Conservation (phyloP, 2,888 invertebrate species). For the Watsonalla cultraria region DNA sequence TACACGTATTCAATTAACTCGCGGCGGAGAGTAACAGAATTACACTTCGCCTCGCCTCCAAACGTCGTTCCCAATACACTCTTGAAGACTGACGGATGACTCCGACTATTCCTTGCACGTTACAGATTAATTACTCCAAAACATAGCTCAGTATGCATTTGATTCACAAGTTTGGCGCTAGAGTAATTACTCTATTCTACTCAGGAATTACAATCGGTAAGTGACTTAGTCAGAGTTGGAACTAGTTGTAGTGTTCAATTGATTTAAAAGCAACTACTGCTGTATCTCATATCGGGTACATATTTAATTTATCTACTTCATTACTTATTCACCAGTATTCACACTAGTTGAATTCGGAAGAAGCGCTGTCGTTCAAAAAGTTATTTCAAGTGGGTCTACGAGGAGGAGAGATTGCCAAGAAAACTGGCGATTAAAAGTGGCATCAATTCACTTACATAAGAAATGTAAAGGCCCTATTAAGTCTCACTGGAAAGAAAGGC, state of each 20-base stretch:
- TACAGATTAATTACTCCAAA: slow-evolving; percentile 39
- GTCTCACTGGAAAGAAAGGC: too few relatives aligned
- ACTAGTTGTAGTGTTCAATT: not conserved
- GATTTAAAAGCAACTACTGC: not conserved
- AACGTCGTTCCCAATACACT: slow-evolving; percentile 29
- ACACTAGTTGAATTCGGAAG: too few relatives aligned
- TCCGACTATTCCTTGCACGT: slow-evolving; percentile 31
- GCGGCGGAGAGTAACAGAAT: slow-evolving; percentile 39
- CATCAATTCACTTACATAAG: too few relatives aligned
- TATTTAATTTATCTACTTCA: too few relatives aligned
- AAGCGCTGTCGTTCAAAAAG: too few relatives aligned
- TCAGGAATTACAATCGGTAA: slow-evolving; percentile 10
- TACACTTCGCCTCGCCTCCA: slow-evolving; percentile 31
- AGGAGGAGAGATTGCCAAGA: too few relatives aligned
- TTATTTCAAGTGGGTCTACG: too few relatives aligned
- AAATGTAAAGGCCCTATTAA: too few relatives aligned
- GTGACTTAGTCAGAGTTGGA: slow-evolving; percentile 7
- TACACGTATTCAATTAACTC: slow-evolving; percentile 45
- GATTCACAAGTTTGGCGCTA: slow-evolving; percentile 36
- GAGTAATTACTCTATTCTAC: slow-evolving; percentile 41
- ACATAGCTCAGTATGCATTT: slow-evolving; percentile 40
- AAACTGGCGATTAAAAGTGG: too few relatives aligned
- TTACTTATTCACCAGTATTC: too few relatives aligned
- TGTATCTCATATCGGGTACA: too few relatives aligned
- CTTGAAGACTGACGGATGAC: slow-evolving; percentile 34